Conservation (phyloP, 2,113 vertebrate species). For the Struthio camelus region DNA sequence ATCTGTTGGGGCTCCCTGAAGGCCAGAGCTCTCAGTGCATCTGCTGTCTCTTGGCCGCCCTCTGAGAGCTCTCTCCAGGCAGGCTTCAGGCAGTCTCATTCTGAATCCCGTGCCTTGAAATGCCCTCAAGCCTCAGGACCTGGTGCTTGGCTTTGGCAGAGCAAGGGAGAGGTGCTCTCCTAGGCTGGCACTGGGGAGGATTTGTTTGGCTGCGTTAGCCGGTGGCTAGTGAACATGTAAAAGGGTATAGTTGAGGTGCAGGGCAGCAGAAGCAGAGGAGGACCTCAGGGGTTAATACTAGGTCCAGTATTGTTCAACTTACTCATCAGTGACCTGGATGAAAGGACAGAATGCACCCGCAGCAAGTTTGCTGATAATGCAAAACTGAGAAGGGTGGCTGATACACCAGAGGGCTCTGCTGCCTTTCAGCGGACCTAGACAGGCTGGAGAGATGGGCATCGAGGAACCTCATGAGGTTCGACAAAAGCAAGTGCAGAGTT, state of each 20-base stretch:
- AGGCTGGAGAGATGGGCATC: too few species aligned
- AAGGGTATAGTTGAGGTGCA: background rate
- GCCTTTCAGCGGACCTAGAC: too few species aligned
- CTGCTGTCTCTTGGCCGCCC: background rate
- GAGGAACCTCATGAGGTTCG: too few species aligned
- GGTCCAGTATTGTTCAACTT: too few species aligned
- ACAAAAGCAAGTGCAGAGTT: too few species aligned
- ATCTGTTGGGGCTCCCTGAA: background rate
- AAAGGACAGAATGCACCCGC: too few species aligned
- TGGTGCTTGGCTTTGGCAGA: fast-evolving
- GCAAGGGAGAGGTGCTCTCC: background rate
- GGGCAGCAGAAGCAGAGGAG: background rate
- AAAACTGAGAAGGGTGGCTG: too few species aligned
- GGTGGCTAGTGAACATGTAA: background rate
- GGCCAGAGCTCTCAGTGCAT: background rate
- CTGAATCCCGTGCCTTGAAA: background rate
- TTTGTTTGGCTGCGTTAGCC: background rate
- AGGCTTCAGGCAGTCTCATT: background rate
- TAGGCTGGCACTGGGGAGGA: background rate
- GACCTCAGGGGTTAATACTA: too few species aligned
- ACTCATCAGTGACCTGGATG: too few species aligned
- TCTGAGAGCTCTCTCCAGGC: background rate
- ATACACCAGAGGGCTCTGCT: too few species aligned
- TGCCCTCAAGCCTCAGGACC: background rate
- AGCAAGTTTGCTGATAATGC: too few species aligned